phyloP scores from a whole-genome alignment of 2,888 invertebrate genomes.

The Melanophora roralis region DNA sequence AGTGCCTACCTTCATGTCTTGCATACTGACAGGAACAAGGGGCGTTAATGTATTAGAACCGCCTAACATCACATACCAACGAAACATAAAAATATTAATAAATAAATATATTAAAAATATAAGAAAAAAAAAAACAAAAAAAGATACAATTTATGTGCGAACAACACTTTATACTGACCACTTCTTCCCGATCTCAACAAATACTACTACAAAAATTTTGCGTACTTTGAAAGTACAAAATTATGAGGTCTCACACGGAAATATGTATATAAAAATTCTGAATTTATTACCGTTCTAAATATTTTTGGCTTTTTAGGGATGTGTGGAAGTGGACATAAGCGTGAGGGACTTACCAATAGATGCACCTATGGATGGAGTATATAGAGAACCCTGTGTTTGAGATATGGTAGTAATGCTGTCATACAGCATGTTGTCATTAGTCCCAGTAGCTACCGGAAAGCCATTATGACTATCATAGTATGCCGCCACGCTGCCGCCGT shows the following conservation, averaged over 20 bases:
- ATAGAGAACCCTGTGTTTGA: slow-evolving; percentile 84
- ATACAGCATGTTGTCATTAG: slow-evolving; percentile 80
- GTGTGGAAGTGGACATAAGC: neutral
- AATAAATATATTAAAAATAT: slow-evolving; percentile 12
- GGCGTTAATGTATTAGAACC: slow-evolving; percentile 82
- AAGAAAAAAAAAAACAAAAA: slow-evolving; percentile 10
- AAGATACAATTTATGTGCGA: neutral
- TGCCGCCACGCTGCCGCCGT: slow-evolving; percentile 58
- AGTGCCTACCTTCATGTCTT: slow-evolving; percentile 85
- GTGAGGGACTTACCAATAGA: slow-evolving; percentile 80
- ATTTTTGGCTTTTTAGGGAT: neutral
- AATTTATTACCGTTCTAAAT: neutral
- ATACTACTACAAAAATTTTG: slow-evolving; percentile 11
- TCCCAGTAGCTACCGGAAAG: slow-evolving; percentile 66
- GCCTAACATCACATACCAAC: slow-evolving; percentile 74
- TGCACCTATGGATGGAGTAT: slow-evolving; percentile 86
- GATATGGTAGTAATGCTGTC: slow-evolving; percentile 85
- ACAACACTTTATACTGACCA: neutral
- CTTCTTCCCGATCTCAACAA: neutral
- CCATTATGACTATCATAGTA: slow-evolving; percentile 79
- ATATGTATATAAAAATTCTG: neutral
- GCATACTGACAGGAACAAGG: slow-evolving; percentile 85
- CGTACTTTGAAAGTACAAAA: neutral
- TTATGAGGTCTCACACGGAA: neutral
- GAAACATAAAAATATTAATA: slow-evolving; percentile 44